Evolutionary conservation across 2,888 invertebrate species (phyloP), one percentile per base, ranked within the genome.

Genomic region (Metalampra italica): DNA sequence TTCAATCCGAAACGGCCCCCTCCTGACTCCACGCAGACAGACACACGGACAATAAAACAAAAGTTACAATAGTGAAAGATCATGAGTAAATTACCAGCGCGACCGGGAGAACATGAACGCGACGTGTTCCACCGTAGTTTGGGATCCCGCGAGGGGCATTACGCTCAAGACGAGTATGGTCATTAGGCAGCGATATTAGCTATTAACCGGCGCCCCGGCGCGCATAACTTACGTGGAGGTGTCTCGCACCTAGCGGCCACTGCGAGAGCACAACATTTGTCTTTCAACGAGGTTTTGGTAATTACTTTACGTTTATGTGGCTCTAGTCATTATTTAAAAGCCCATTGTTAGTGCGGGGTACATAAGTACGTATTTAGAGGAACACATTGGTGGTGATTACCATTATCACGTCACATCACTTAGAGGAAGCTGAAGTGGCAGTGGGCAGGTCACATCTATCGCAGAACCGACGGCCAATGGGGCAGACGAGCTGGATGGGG

Each of bases 111-210:
- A 59, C 71, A 72, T 68, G 64, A 63, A 60, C 64, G 64, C 66
- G 64, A 66, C 64, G 69, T 63, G 70, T 66, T 63, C 39, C 13
- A 39, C 13, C 62, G 66, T 59, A 67, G 70, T 74, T 70, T 62
- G 51, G 60, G 64, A 59, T 72, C 77, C 84, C 87, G 77, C 71
- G 85, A 72, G 86, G 79, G 76, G 74, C 84, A 84, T 86, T 85
- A 84, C 78, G 75, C 66, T 68, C 75, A 78, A 85, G 83, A 85
- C 81, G 83, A 78, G 78, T 76, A 76, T 79, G 86, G 88, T 88
- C 90, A 90, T 90, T 90, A 90, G 84, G 75, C 82, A 72, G 74
- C 84, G 82, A 84, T 90, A 90, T 89, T 88, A 90, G 86, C 90
- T 88, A 88, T 89, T 88, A 88, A 78, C 85, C 78, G 79, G 66